A percentile compares a stretch with the other conserved stretches of the same genome.
These are phyloP conservation scores for Morone chrysops DNA, from an alignment of 2,113 vertebrate species.

Conservation along the genomic window DNA sequence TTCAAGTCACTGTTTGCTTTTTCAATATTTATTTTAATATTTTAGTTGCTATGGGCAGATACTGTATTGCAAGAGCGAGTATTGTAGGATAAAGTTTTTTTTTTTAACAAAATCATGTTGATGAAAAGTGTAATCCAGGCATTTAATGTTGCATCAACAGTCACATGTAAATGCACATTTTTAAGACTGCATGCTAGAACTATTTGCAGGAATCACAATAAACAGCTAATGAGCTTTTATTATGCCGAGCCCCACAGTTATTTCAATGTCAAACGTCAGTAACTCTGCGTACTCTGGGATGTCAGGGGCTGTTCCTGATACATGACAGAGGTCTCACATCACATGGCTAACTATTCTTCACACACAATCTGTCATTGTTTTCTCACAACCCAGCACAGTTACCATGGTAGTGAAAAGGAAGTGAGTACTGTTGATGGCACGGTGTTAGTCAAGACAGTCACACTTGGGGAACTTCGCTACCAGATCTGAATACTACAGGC, in stretches of 20 bases:
- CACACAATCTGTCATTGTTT: constrained; percentile 71
- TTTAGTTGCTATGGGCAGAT: not conserved
- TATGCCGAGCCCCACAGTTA: not conserved
- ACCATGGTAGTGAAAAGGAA: constrained; percentile 68
- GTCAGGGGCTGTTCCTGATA: constrained; percentile 53
- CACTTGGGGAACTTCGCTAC: constrained; percentile 32
- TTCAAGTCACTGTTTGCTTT: too few relatives aligned
- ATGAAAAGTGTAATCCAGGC: not conserved
- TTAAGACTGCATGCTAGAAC: not conserved
- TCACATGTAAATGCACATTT: not conserved
- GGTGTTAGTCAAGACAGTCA: constrained; percentile 48
- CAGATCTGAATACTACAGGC: constrained; percentile 14
- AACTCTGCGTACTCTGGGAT: not conserved
- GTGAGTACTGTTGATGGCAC: constrained; percentile 58
- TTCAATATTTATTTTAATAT: too few relatives aligned
- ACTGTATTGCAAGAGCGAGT: not conserved
- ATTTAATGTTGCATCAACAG: not conserved
- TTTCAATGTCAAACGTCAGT: constrained; percentile 41
- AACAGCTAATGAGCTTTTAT: constrained; percentile 9
- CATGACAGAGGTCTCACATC: constrained; percentile 57
- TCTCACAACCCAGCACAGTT: constrained; percentile 35
- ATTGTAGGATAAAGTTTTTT: not conserved
- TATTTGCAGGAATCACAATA: constrained; percentile 1
- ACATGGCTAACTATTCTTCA: constrained; percentile 42
- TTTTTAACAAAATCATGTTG: not conserved